Conservation (phyloP, 1,140 invertebrate genomes). For the Drosophila busckii region DNA sequence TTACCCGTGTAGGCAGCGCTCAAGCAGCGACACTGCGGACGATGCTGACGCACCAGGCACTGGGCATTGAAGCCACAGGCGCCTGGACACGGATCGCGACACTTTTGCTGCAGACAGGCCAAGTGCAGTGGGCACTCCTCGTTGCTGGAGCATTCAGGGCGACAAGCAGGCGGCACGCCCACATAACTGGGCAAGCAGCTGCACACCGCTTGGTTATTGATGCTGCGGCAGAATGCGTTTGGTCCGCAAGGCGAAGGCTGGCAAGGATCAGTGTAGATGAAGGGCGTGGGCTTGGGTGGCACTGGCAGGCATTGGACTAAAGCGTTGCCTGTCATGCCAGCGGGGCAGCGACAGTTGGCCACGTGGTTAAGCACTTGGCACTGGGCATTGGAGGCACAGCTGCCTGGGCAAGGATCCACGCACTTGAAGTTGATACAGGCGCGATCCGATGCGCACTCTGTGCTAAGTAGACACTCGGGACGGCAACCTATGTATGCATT, state of each 20-base stretch:
- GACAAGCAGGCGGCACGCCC: constrained; percentile 81
- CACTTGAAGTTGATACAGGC: constrained; percentile 88
- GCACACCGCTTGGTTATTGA: constrained; percentile 79
- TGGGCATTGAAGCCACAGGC: constrained; percentile 85
- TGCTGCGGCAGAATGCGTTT: constrained; percentile 80
- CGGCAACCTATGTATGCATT: constrained; percentile 85
- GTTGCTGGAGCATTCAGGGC: constrained; percentile 82
- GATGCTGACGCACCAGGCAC: constrained; percentile 88
- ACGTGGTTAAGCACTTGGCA: constrained; percentile 89
- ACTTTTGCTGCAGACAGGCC: constrained; percentile 82
- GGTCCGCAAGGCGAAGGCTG: constrained; percentile 82
- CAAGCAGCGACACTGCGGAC: constrained; percentile 87
- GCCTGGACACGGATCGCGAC: constrained; percentile 81
- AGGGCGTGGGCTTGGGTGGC: constrained; percentile 60
- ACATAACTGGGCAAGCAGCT: constrained; percentile 79
- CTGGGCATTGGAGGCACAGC: constrained; percentile 85
- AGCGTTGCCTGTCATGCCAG: constrained; percentile 67
- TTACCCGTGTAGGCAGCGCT: constrained; percentile 87
- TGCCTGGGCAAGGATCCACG: constrained; percentile 86
- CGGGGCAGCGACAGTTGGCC: constrained; percentile 65
- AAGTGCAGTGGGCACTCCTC: constrained; percentile 81
- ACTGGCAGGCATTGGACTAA: constrained; percentile 49
- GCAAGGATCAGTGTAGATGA: constrained; percentile 79
- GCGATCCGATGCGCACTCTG: constrained; percentile 86
- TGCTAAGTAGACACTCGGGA: constrained; percentile 90